Base-by-base conservation (phyloP, 1,140 invertebrate genomes). In the Sarcophaga peregrina region DNA sequence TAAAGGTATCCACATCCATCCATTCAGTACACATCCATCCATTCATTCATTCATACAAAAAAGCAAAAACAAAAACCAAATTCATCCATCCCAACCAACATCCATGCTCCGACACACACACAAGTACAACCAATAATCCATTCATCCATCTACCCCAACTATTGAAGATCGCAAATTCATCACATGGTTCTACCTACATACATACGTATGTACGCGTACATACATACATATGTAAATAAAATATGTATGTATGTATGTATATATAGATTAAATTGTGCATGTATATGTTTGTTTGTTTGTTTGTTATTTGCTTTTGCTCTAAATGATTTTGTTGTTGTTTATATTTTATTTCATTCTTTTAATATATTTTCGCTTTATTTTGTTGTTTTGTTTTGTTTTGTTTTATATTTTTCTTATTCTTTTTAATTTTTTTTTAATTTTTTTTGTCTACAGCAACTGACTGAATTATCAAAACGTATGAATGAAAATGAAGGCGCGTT, bases 401-500 rank as follows among this genome's bases (percentile, higher is more conserved):
- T 3, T 58, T 58, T 58, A 9, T 58, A n/a, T 58, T n/a, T 13
- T 4, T 58, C 15, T 58, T 13, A 15, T 58, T 58, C 54, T 58
- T 58, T 15, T 58, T 58, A 11, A 15, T 58, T 76, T n/a, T 37
- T 11, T 45, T 74, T 82, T 20, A 45, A 73, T 58, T 72, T 13
- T 52, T 20, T 68, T 8, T 68, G 17, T 68, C 62, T 4, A 68
- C 10, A 20, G 17, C 62, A n/a, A 68, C 17, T 68, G 54, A 58
- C 54, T 58, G 54, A 58, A 58, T 58, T 47, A 76, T 47, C 74
- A 47, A 76, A 78, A 50, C 62, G 75, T 78, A 78, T 78, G 75
- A 78, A 78, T 78, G 75, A 78, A 78, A 78, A 78, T 50, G 47
- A 78, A 78, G 47, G 75, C 47, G 74, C 74, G n/a, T 68, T 68